These are phyloP conservation scores for Tetragonula carbonaria DNA, from an alignment of 2,888 invertebrate genomes.

Conservation along the genomic window DNA sequence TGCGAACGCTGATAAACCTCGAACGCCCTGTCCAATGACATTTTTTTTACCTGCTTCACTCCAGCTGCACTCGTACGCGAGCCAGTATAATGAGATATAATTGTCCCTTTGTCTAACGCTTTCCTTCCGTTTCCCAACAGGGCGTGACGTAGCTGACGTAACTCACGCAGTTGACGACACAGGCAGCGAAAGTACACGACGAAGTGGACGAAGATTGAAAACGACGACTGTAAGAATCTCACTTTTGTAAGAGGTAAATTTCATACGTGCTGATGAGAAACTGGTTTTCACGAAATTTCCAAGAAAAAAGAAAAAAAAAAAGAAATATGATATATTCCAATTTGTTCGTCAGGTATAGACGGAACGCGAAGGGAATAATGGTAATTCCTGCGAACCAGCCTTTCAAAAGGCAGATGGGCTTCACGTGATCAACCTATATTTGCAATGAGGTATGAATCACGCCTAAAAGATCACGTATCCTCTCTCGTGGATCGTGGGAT, in stretches of 20 bases:
- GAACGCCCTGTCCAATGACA: constrained; percentile 44
- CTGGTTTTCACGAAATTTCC: too few species aligned
- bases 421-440: not conserved
- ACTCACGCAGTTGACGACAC: too few species aligned
- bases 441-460: not conserved
- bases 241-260: not conserved
- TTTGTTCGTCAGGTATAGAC: too few species aligned
- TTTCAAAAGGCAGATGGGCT: not conserved
- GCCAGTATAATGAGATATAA: constrained; percentile 64
- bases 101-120: constrained; percentile 55
- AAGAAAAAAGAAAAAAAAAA: too few species aligned
- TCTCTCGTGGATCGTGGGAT: constrained; percentile 59
- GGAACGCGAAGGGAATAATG: not conserved
- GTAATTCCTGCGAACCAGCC: not conserved
- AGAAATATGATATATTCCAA: too few species aligned
- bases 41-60: constrained; percentile 54
- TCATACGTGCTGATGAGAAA: not conserved
- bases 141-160: not conserved
- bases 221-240: not conserved
- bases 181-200: not conserved
- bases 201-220: not conserved
- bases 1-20: constrained; percentile 37
- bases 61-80: constrained; percentile 24
- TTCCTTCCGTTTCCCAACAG: constrained; percentile 34
- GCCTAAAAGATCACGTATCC: constrained; percentile 23